Evolutionary conservation across 2,797 vertebrate genomes (phyloP), one percentile per base, ranked within the genome.

Genomic region (Erpetoichthys calabaricus): DNA sequence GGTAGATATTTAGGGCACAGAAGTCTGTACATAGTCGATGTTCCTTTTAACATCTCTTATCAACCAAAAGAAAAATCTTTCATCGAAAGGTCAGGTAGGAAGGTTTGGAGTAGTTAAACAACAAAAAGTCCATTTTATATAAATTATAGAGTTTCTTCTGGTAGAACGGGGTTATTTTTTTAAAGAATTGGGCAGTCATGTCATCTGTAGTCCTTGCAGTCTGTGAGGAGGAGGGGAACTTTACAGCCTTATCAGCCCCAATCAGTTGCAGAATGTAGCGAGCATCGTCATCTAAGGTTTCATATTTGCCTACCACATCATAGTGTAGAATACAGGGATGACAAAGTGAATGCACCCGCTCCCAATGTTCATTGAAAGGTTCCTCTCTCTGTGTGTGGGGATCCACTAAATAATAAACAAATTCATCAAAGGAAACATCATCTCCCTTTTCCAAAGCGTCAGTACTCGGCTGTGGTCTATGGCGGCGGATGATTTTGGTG

Each of bases 361-460:
- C 94, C 95, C 95, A 99, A 80, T 97, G 95, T 73, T 97, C 95
- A 0, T 97, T 98, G 65, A 94, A 88, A 0, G 93, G 93, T 55
- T 85, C 91, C 50, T 89, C 85, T 3, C 80, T 74, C 61, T 91
- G 91, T 0, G 95, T 97, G 51, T 77, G 85, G 0, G 94, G 91
- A 57, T 97, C 95, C 59, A 95, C 82, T 3, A 94, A 80, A 67
- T 96, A 98, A 67, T 90, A 86, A 6, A 98, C 88, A 0, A 99
- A 97, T 80, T 98, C 94, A 0, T 77, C 73, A 0, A 97, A 98
- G 10, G 84, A 83, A 42, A 97, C 95, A 0, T 96, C 87, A 0
- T 82, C 76, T 0, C 95, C 95, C 0, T 75, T 81, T 64, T 89
- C 75, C 73, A 90, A 73, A 0, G 93, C 87, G 0, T 80, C 76